Base-by-base conservation (phyloP, 2,113 vertebrate species). In the Epinephelus moara region DNA sequence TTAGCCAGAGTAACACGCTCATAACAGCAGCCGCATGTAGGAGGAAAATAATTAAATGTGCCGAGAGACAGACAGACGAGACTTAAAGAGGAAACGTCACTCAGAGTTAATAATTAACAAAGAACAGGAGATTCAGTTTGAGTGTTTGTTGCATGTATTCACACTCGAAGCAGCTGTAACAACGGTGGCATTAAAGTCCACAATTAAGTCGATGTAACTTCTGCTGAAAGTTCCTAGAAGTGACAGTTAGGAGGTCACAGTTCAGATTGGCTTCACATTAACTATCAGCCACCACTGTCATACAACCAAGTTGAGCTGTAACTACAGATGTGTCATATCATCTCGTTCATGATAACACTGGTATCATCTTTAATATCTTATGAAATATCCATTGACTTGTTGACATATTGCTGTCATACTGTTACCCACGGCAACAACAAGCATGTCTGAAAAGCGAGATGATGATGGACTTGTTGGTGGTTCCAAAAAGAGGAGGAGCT, bases 1-100 rank as follows among this genome's bases (percentile, higher is more conserved):
- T 94, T 82, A 88, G 86, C 71, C 63, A 45, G 49, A 27, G 88
- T 75, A 82, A 79, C 91, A 84, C 56, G 70, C 50, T 76, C 62
- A 80, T 80, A 68, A 90, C 81, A 70, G 78, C 80, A 78, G 82
- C 19, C 80, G 72, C 72, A 18, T 25, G 61, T 60, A 30, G 56
- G 67, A 74, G 70, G 66, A 86, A 70, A 78, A 78, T 84, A 83
- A 89, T 86, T 80, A 84, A 83, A 81, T 15, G 64, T 11, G 52
- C 61, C 14, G 6, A 23, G 45, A 30, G 40, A 47, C 67, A 73
- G 53, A 76, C 8, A 1, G 42, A 19, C 42, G 63, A 25, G 61
- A 37, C 50, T 55, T 71, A 27, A 68, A 75, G n/a, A 2, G 30
- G 33, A 63, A 52, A 57, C 19, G 72, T 55, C 72, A 69, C 52